Evolutionary conservation across 2,888 invertebrate genomes (phyloP).

Genomic region (Melanostoma mellinum): DNA sequence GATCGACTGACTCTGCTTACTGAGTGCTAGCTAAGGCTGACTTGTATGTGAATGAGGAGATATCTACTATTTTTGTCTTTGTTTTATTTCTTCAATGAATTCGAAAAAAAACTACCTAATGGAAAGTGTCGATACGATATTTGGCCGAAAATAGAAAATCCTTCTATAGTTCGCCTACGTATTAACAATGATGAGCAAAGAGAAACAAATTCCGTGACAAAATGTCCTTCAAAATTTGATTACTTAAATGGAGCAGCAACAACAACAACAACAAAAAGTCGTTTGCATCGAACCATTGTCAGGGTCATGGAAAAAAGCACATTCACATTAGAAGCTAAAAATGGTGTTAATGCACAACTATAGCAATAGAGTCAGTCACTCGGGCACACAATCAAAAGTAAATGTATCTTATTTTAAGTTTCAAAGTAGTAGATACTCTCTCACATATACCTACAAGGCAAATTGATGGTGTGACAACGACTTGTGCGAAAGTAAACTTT

Average conservation of each 20-base stretch:
- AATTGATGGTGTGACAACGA: constrained; percentile 1
- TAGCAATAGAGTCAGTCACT: constrained; percentile 13
- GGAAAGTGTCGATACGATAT: not conserved
- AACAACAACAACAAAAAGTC: constrained; percentile 18
- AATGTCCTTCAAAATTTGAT: constrained; percentile 20
- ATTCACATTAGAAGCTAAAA: constrained; percentile 33
- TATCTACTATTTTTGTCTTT: no score
- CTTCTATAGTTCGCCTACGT: not conserved
- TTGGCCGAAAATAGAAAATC: constrained; percentile 49
- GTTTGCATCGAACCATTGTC: constrained; percentile 55
- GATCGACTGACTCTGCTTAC: not conserved
- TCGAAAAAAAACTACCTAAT: constrained; percentile 34
- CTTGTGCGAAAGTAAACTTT: constrained; percentile 6
- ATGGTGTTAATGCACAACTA: constrained; percentile 51
- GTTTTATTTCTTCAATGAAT: constrained; percentile 50
- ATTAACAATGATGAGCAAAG: not conserved
- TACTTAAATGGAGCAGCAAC: not conserved
- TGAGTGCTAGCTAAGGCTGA: no score
- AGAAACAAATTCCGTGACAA: not conserved
- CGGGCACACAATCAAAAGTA: constrained; percentile 39
- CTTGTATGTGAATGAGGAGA: no score
- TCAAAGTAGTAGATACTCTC: constrained; percentile 13
- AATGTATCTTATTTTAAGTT: not conserved
- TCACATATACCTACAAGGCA: constrained; percentile 39
- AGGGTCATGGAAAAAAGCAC: constrained; percentile 62